Evolutionary conservation across 2,888 invertebrate species (phyloP), one percentile per base, ranked within the genome.

Genomic region (Calephelis perditalis): DNA sequence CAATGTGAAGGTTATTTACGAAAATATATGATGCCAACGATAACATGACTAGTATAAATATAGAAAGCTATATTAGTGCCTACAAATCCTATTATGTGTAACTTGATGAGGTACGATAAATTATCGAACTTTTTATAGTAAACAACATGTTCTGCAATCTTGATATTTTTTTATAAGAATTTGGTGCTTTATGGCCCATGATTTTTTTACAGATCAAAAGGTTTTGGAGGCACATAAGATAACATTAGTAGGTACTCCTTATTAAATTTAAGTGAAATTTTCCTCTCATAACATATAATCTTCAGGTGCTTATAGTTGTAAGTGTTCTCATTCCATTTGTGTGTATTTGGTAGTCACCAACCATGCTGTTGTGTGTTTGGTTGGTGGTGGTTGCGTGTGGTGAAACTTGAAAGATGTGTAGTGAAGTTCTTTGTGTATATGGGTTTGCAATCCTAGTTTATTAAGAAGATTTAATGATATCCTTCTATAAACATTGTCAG

Each of bases 231-330:
- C 49, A 49, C 49, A 49, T 49, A 26, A 49, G 49, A 26, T 12
- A 15, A 49, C 46, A 47, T n/a, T 47, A 47, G 46, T 47, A 49
- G 26, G 26, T 49, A 49, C 49, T 49, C 26, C 49, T 49, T 9
- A 26, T 49, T 49, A 49, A 49, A 49, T 26, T 49, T 47, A 56
- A 55, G 37, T 60, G 26, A 26, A 26, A 60, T 44, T 56, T 55
- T 45, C 49, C 49, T 58, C 57, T 55, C 57, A 75, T 73, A 76
- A 78, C 73, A 75, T 77, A 79, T 77, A 79, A 83, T 81, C 76
- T 82, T 84, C 81, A 86, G 88, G 88, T 88, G 88, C 88, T 88
- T 88, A 76, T 88, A 87, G 85, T 74, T 71, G 73, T 88, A 86
- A 87, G 86, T 78, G 69, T 70, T 73, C 73, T 81, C 82, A 79